Evolutionary conservation across 1,140 invertebrate genomes (phyloP), one percentile per base, ranked within the genome.

Genomic region (Procambarus clarkii): DNA sequence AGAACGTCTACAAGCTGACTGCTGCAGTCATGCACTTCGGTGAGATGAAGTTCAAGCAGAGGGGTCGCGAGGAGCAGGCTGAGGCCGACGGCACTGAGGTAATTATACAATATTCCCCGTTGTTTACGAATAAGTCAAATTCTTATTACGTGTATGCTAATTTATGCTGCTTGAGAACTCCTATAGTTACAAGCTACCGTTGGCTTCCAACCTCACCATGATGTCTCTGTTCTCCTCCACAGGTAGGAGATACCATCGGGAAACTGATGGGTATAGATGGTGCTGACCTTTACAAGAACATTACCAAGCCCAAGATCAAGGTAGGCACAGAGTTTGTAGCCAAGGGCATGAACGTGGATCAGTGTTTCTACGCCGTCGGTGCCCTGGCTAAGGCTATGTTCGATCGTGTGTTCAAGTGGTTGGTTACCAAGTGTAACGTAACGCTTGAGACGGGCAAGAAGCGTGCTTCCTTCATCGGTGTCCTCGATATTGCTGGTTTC

Each of bases 391-490:
- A 95, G 93, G 95, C 95, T 76, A 92, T 95, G 82, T 95, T 95
- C 93, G 94, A 95, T 92, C 91, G 91, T 45, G 44, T 88, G 45
- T 88, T 88, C 78, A 88, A 88, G 86, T 88, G 21, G 34, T 44
- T 88, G 18, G 86, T 88, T 2, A 45, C 45, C 15, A 88, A 88
- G 58, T 88, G 86, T 81, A 88, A 88, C 86, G 60, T 58, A 4
- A 88, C 86, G 1, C 86, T 88, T 69, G 86, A 46, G 48, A 88
- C 86, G 0, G 86, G 86, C 44, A 98, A 98, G 95, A 99, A 99
- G 96, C 97, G 98, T 95, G 98, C 98, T 95, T 98, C 98, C 96
- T 99, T 99, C 96, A 99, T 99, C 95, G 98, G 99, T 98, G 99
- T 99, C 96, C 97, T 99, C 96, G 99, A 99, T 18, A 88, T 88